Evolutionary conservation across 2,797 vertebrate species (phyloP).

Genomic region (Enteromius trimaculatus): DNA sequence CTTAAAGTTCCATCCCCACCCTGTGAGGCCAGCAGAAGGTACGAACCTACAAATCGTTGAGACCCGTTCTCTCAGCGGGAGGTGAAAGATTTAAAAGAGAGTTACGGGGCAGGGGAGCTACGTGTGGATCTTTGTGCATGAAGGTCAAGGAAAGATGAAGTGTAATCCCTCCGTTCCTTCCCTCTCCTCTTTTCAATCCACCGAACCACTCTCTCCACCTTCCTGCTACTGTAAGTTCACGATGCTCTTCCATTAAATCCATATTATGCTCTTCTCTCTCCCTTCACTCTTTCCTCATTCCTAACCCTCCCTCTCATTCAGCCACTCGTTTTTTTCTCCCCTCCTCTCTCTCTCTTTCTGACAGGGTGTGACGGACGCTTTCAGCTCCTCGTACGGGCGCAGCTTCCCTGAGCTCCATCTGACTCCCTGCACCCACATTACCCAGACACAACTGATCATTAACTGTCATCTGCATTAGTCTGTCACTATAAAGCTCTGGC

Average conservation of each 20-base stretch:
- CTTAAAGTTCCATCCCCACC: constrained; percentile 70
- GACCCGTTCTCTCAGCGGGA: constrained; percentile 53
- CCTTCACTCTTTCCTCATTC: constrained; percentile 27
- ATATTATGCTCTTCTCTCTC: constrained; percentile 70
- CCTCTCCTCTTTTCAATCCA: constrained; percentile 29
- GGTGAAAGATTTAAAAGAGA: constrained; percentile 38
- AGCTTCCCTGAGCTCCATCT: constrained; percentile 34
- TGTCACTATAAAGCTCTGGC: constrained; percentile 31
- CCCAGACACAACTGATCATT: constrained; percentile 32
- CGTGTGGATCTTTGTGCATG: constrained; percentile 22
- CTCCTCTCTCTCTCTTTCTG: constrained; percentile 38
- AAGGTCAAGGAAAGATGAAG: constrained; percentile 49
- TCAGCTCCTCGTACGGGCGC: not conserved
- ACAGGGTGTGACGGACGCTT: constrained; percentile 37
- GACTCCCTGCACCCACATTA: constrained; percentile 29
- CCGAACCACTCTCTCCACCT: constrained; percentile 46
- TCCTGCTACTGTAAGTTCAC: constrained; percentile 67
- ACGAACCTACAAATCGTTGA: constrained; percentile 71
- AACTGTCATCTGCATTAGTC: constrained; percentile 34
- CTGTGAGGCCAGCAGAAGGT: constrained; percentile 72
- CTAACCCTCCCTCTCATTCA: constrained; percentile 36
- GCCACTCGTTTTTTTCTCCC: constrained; percentile 18
- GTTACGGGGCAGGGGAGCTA: constrained; percentile 19
- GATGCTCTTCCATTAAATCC: constrained; percentile 76
- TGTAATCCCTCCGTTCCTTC: constrained; percentile 45